Percentiles rank a stretch among this genome's conserved stretches.
Conservation (phyloP, 2,113 vertebrate species). For the Carlito syrichta region DNA sequence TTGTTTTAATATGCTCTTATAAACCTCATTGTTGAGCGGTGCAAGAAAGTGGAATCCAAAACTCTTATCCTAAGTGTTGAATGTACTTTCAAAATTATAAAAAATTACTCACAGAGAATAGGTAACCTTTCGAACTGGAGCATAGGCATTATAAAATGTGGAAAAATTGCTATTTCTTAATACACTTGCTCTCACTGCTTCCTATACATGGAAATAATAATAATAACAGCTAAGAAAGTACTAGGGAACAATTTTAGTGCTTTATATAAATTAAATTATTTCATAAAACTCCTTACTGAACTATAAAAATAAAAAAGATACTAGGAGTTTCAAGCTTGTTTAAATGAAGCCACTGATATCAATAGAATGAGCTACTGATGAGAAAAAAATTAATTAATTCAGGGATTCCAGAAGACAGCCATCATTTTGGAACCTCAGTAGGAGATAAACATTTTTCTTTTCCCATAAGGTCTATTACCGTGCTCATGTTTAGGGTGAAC, state of each 20-base stretch:
- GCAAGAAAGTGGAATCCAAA: background rate
- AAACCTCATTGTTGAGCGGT: background rate
- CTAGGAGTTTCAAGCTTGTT: background rate
- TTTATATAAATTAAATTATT: slow-evolving; percentile 6
- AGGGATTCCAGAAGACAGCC: background rate
- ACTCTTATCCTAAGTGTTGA: background rate
- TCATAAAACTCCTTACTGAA: background rate
- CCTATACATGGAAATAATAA: background rate
- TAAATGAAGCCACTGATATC: too few relatives aligned
- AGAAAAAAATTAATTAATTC: background rate
- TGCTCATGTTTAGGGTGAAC: background rate
- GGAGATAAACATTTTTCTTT: background rate
- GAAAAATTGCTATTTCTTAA: background rate
- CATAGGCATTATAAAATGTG: background rate
- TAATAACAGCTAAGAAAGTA: background rate
- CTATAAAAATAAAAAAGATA: background rate
- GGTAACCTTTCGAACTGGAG: background rate
- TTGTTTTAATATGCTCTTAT: background rate
- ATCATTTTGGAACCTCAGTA: background rate
- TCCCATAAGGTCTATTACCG: background rate
- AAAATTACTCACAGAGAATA: background rate
- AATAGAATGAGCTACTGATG: background rate
- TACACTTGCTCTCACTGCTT: background rate
- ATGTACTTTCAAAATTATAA: background rate
- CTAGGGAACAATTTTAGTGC: background rate